A percentile compares a stretch with the other conserved stretches of the same genome.
phyloP scores from a whole-genome alignment of 2,888 invertebrate species.

The Drosophila meridionalis region DNA sequence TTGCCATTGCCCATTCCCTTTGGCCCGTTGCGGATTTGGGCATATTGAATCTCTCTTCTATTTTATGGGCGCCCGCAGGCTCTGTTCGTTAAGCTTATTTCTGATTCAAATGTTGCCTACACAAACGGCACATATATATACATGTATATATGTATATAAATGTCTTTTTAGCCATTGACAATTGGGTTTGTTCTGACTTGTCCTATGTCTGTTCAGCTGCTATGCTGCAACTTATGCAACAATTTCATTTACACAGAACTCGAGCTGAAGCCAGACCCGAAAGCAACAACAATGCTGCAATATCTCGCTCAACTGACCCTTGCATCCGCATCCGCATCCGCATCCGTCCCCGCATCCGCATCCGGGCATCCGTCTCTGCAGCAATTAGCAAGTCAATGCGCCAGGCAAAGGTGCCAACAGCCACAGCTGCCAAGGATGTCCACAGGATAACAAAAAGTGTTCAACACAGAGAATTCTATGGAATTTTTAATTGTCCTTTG shows the following conservation, averaged over 20 bases:
- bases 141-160: background rate
- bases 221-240: slow-evolving; percentile 66
- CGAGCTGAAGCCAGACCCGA: slow-evolving; percentile 10
- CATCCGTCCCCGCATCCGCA: background rate
- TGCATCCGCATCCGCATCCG: background rate
- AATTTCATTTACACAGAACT: slow-evolving; percentile 69
- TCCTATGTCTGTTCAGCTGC: slow-evolving; percentile 1
- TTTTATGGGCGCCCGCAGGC: slow-evolving; percentile 45
- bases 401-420: slow-evolving; percentile 48
- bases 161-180: slow-evolving; percentile 1
- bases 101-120: slow-evolving; percentile 28
- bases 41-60: slow-evolving; percentile 58
- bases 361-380: background rate
- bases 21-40: slow-evolving; percentile 26
- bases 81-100: slow-evolving; percentile 43
- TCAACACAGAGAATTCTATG: slow-evolving; percentile 3
- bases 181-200: slow-evolving; percentile 16
- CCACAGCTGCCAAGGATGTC: slow-evolving; percentile 19
- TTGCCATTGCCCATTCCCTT: background rate
- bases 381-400: slow-evolving; percentile 60
- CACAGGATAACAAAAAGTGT: slow-evolving; percentile 8
- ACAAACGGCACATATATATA: background rate
- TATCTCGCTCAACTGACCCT: slow-evolving; percentile 13
- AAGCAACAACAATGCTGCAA: slow-evolving; percentile 39
- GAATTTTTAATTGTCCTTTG: slow-evolving; percentile 14